These are phyloP conservation scores for Acronicta psi DNA, from an alignment of 2,888 invertebrate species.

Conservation along the genomic window DNA sequence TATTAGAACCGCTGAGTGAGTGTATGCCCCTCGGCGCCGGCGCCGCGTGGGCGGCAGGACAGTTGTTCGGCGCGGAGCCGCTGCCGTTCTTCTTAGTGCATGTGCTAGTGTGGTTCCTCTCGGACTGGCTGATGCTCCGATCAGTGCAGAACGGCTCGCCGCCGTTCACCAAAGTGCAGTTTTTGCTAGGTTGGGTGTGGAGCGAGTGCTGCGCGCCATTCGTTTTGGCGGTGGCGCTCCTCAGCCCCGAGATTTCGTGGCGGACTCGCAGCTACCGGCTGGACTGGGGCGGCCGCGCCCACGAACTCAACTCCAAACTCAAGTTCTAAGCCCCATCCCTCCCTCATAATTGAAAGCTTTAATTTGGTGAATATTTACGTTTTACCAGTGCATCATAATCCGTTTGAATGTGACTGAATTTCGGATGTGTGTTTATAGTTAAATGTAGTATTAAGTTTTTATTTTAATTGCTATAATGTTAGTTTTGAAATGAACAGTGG, in stretches of 20 bases:
- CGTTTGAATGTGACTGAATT: conserved; percentile 58
- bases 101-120: conserved; percentile 97
- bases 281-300: conserved; percentile 98
- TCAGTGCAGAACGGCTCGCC: conserved; percentile 97
- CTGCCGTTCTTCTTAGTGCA: conserved; percentile 97
- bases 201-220: conserved; percentile 97
- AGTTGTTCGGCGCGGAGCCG: conserved; percentile 96
- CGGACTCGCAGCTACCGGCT: conserved; percentile 96
- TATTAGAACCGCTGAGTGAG: conserved; percentile 98
- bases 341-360: conserved; percentile 77
- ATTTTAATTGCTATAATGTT: conserved; percentile 69
- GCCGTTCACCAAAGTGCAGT: conserved; percentile 98
- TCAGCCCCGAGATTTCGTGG: conserved; percentile 97
- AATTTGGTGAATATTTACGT: conserved; percentile 76
- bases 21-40: conserved; percentile 98
- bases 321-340: conserved; percentile 86
- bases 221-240: conserved; percentile 95
- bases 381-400: conserved; percentile 57
- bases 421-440: conserved; percentile 66
- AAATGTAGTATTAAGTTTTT: conserved; percentile 76
- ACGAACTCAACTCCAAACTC: conserved; percentile 94
- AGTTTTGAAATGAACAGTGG: conserved; percentile 58
- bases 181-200: conserved; percentile 97
- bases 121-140: conserved; percentile 97
- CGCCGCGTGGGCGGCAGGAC: conserved; percentile 95